A percentile compares a stretch with the other conserved stretches of the same genome.
Conservation (phyloP, 2,113 vertebrate genomes). For the Condylura cristata region DNA sequence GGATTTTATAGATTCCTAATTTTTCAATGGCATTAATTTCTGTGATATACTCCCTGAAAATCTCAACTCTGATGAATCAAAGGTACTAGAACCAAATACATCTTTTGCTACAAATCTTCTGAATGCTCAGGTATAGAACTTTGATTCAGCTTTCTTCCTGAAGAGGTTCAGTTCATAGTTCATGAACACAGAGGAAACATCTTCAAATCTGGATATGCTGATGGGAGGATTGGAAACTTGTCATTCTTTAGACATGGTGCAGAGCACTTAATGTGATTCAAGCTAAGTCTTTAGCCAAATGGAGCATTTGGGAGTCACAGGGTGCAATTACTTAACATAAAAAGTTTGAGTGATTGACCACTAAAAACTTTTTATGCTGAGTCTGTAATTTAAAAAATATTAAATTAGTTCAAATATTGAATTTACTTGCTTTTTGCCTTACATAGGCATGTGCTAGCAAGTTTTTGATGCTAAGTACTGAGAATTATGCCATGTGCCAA, state of each 20-base stretch:
- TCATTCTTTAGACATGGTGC: neutral
- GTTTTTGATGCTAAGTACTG: constrained; percentile 83
- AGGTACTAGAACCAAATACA: neutral
- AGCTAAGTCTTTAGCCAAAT: constrained; percentile 68
- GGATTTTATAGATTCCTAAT: neutral
- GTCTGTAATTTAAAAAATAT: constrained; percentile 63
- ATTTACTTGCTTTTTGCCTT: constrained; percentile 82
- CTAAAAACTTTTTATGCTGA: constrained; percentile 78
- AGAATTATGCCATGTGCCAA: constrained; percentile 88
- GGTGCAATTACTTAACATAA: constrained; percentile 81
- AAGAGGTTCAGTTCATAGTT: constrained; percentile 49
- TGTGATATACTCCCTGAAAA: neutral
- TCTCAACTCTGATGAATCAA: neutral
- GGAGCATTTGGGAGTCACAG: constrained; percentile 65
- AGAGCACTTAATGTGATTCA: constrained; percentile 61
- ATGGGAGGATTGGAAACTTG: neutral
- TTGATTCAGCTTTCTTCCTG: neutral
- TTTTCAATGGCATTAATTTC: neutral
- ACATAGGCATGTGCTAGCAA: constrained; percentile 81
- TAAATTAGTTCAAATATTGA: constrained; percentile 81
- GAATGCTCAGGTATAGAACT: neutral
- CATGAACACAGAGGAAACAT: constrained; percentile 48
- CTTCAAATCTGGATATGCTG: neutral
- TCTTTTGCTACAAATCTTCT: neutral
- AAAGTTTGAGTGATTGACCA: constrained; percentile 78